phyloP scores from a whole-genome alignment of 2,888 invertebrate genomes.

The Acleris holmiana region DNA sequence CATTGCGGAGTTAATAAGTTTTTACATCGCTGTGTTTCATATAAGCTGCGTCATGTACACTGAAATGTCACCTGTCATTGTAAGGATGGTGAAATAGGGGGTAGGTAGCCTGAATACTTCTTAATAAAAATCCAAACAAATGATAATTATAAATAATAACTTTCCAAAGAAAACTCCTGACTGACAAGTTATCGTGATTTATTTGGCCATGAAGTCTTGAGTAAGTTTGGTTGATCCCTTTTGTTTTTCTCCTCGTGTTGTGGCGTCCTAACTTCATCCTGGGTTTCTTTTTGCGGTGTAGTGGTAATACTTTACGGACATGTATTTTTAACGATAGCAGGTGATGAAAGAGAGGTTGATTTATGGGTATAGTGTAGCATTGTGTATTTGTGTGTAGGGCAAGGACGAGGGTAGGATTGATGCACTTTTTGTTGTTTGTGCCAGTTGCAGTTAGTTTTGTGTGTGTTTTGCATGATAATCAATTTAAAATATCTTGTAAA shows the following conservation, averaged over 20 bases:
- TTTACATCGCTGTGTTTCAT: too few relatives aligned
- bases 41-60: too few relatives aligned
- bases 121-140: too few relatives aligned
- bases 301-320: conserved; percentile 15
- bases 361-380: neutral
- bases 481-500: too few relatives aligned
- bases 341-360: neutral
- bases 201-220: neutral
- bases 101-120: too few relatives aligned
- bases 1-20: too few relatives aligned
- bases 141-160: too few relatives aligned
- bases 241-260: conserved; percentile 12
- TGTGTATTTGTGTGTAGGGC: neutral
- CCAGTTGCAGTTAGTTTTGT: neutral
- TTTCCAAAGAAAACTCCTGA: too few relatives aligned
- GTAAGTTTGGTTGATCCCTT: conserved; percentile 22
- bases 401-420: neutral
- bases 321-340: too few relatives aligned
- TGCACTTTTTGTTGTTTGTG: neutral
- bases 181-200: neutral
- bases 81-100: too few relatives aligned
- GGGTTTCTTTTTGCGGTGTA: conserved; percentile 18
- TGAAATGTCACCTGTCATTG: too few relatives aligned
- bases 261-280: conserved; percentile 21
- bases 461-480: conserved; percentile 11